These are phyloP conservation scores for Schlechtendalia chinensis DNA, from an alignment of 1,140 invertebrate genomes.

Conservation along the genomic window DNA sequence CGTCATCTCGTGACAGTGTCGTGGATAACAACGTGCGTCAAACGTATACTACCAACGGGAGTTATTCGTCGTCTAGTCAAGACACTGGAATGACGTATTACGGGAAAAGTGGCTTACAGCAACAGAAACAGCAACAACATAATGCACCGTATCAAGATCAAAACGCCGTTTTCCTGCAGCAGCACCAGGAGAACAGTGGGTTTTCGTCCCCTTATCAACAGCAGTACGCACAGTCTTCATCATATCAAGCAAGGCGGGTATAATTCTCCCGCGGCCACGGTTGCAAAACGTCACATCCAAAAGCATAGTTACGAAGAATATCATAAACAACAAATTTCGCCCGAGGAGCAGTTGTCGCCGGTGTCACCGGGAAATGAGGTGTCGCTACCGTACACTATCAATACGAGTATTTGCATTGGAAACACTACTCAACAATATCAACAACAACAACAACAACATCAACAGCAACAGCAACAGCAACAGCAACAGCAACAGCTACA, in stretches of 20 bases:
- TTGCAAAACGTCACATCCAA: conserved; percentile 5
- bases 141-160: conserved; percentile 26
- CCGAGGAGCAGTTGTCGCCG: conserved; percentile 18
- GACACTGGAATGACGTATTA: neutral
- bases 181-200: neutral
- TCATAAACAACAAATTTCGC: neutral
- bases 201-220: too few relatives aligned
- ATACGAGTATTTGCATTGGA: too few relatives aligned
- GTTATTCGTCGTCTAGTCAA: neutral
- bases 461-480: neutral
- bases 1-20: neutral
- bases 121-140: conserved; percentile 45
- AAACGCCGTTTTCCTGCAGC: conserved; percentile 27
- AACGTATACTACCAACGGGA: neutral
- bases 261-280: neutral
- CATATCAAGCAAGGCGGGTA: neutral
- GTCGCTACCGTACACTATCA: neutral
- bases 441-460: neutral
- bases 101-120: neutral
- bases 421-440: conserved; percentile 1
- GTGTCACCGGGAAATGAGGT: conserved; percentile 31
- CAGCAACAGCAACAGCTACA: conserved; percentile 1
- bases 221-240: neutral
- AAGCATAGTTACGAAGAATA: neutral
- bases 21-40: neutral